Base-by-base conservation (phyloP, 2,888 invertebrate genomes). In the Crepidodera aurea region DNA sequence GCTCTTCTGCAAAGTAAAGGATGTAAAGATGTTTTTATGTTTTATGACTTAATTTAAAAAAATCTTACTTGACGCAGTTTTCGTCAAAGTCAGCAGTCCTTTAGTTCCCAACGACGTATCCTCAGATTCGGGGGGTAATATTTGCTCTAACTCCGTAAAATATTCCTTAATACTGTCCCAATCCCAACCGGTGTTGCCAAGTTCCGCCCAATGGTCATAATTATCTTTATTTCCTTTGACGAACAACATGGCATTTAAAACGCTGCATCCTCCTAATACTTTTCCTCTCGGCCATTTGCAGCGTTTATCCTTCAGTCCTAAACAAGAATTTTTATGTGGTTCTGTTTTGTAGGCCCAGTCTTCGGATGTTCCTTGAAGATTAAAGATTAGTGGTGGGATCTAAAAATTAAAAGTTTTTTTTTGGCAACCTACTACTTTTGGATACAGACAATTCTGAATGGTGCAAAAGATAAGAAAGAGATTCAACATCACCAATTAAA, bases 191-290 rank as follows among this genome's bases (percentile, higher is more conserved):
- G 75, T 62, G 70, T 87, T 89, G 0, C 90, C 90, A 32, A 64
- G 42, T 0, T 73, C 71, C 7, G 83, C 82, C 91, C 91, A 91
- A 0, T 79, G 73, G 71, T 91, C 86, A 71, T 85, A 91, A 73
- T 91, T 90, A 2, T 73, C 72, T 3, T 84, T 83, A 76, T 87
- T 87, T 0, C 90, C 90, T 2, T 86, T 81, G 0, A 88, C 75
- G 73, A 90, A 87, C 0, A 89, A 59, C 88, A 90, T 87, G 10
- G 82, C 86, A 76, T 90, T 90, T 1, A 88, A 82, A 0, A 82
- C 81, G n/a, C 88, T 87, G 1, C 84, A 82, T 0, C 91, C 91
- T 0, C 91, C 91, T 16, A 88, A 78, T 8, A 84, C 84, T 73
- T 89, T 88, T 0, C 88, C 88, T 15, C 86, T 80, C 0, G 85